Conservation (phyloP, 2,888 invertebrate species). For the Acronicta aceris region DNA sequence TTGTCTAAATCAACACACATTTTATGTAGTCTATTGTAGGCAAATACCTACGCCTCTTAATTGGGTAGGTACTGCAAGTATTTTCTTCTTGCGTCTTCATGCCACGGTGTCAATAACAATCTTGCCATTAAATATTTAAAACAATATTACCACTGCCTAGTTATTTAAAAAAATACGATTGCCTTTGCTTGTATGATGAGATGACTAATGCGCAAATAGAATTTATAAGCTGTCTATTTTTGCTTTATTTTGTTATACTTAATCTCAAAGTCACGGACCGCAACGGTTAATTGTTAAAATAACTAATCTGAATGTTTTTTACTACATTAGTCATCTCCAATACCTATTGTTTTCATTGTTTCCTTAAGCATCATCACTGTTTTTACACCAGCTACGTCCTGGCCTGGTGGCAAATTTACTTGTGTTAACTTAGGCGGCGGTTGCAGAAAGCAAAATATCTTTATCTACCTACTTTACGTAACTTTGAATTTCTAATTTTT, state of each 20-base stretch:
- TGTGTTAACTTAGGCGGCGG: not conserved
- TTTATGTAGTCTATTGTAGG: no score
- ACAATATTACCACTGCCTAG: no score
- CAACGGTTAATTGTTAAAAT: constrained; percentile 25
- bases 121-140: no score
- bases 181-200: not conserved
- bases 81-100: no score
- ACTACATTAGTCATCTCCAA: constrained; percentile 21
- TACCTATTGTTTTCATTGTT: constrained; percentile 7
- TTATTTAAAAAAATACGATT: no score
- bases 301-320: constrained; percentile 36
- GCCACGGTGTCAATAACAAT: no score
- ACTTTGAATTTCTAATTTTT: no score
- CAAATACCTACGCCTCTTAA: no score
- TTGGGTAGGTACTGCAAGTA: no score
- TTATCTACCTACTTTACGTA: not conserved
- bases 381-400: constrained; percentile 6
- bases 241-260: no score
- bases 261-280: constrained; percentile 27
- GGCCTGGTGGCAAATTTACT: not conserved
- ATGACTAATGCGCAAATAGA: constrained; percentile 29
- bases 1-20: no score
- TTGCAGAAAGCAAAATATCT: not conserved
- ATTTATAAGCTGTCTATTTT: constrained; percentile 1
- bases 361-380: constrained; percentile 19